These are phyloP conservation scores for Neoarius graeffei DNA, from an alignment of 2,113 vertebrate genomes.

Conservation along the genomic window DNA sequence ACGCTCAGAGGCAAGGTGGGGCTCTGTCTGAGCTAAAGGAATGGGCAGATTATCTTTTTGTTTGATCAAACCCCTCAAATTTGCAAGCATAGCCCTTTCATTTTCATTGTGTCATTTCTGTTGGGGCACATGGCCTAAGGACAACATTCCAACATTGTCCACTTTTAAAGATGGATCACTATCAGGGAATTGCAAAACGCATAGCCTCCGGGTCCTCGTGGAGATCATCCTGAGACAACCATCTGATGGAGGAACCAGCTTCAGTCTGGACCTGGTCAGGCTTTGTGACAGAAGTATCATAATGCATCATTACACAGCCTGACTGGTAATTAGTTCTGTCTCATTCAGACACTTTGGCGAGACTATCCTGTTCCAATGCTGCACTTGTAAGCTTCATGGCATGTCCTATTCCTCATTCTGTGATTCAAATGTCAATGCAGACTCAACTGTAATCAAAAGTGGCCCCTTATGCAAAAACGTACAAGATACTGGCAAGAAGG, in stretches of 20 bases:
- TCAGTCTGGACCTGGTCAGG: neutral
- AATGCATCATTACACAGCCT: neutral
- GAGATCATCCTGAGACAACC: slow-evolving; percentile 5
- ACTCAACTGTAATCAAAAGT: neutral
- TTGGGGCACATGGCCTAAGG: neutral
- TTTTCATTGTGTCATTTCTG: neutral
- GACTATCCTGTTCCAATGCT: neutral
- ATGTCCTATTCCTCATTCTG: neutral
- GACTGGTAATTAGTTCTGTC: neutral
- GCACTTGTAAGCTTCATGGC: neutral
- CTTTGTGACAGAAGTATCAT: neutral
- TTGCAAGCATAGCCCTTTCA: neutral
- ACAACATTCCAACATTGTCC: slow-evolving; percentile 16
- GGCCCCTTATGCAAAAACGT: neutral
- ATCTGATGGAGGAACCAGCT: slow-evolving; percentile 10
- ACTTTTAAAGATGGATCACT: neutral
- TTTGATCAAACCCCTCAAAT: slow-evolving; percentile 30
- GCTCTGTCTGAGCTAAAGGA: neutral
- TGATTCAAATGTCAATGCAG: neutral
- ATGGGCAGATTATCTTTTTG: slow-evolving; percentile 7
- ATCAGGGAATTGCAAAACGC: neutral
- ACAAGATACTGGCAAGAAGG: neutral
- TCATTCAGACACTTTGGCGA: neutral
- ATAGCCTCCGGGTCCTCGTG: neutral
- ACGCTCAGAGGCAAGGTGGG: neutral